phyloP scores from a whole-genome alignment of 2,797 vertebrate species.

The Phoebastria nigripes region DNA sequence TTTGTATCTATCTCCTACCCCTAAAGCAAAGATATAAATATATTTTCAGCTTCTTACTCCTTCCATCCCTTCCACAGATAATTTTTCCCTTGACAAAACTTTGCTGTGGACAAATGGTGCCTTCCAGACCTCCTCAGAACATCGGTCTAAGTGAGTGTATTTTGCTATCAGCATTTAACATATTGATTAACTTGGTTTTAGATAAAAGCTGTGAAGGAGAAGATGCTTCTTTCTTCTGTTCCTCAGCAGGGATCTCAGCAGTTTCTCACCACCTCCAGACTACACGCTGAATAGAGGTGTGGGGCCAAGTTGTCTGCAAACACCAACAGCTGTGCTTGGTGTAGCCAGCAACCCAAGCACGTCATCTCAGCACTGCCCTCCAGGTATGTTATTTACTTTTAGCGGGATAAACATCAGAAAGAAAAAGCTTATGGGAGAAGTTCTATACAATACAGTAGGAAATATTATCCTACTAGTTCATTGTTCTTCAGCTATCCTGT shows the following conservation, averaged over 20 bases:
- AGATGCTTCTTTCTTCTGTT: conserved; percentile 52
- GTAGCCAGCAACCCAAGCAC: conserved; percentile 61
- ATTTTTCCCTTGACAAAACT: neutral
- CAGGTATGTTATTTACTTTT: conserved; percentile 20
- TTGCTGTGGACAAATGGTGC: conserved; percentile 56
- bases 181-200: conserved; percentile 65
- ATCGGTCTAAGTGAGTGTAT: neutral
- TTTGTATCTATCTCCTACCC: neutral
- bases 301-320: conserved; percentile 34
- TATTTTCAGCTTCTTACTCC: neutral
- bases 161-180: conserved; percentile 57
- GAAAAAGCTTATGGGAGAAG: neutral
- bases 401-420: neutral
- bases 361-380: conserved; percentile 47
- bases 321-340: conserved; percentile 59
- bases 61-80: neutral
- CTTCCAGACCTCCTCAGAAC: conserved; percentile 8
- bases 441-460: neutral
- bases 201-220: conserved; percentile 50
- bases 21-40: neutral
- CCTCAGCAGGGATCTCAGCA: conserved; percentile 59
- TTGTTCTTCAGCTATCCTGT: neutral
- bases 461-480: neutral
- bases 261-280: conserved; percentile 37
- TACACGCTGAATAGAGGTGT: conserved; percentile 32